Percentiles rank a stretch among this genome's conserved stretches.
These are phyloP conservation scores for Folsomia candida DNA, from an alignment of 2,888 invertebrate genomes.

Conservation along the genomic window DNA sequence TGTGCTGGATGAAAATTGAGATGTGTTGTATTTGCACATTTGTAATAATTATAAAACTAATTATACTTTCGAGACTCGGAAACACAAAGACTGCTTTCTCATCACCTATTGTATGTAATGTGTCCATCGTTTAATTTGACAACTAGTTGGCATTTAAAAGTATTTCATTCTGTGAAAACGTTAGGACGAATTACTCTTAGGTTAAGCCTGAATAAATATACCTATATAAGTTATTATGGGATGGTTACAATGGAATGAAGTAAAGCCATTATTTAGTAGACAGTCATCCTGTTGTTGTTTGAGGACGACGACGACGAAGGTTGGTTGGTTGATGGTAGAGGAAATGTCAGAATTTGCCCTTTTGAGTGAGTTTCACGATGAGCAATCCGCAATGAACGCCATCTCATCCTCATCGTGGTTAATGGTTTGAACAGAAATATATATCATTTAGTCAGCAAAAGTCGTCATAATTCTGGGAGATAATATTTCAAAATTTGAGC, in stretches of 20 bases:
- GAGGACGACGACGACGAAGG: background rate
- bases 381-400: conserved; percentile 2
- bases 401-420: conserved; percentile 13
- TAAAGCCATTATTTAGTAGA: background rate
- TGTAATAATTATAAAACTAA: background rate
- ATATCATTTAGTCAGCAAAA: conserved; percentile 17
- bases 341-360: conserved; percentile 47
- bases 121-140: background rate
- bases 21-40: background rate
- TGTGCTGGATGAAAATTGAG: background rate
- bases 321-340: conserved; percentile 23
- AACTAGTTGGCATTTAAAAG: conserved; percentile 15
- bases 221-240: background rate
- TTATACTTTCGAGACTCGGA: conserved; percentile 11
- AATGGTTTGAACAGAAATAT: conserved; percentile 16
- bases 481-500: conserved; percentile 37
- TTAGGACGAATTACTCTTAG: background rate
- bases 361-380: conserved; percentile 22
- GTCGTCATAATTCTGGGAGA: conserved; percentile 28
- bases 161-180: conserved; percentile 1
- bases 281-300: background rate
- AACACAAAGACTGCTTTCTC: conserved; percentile 19
- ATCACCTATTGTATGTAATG: conserved; percentile 4
- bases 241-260: background rate
- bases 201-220: background rate